A percentile compares a stretch with the other conserved stretches of the same genome.
Evolutionary conservation across 2,113 vertebrate species (phyloP).

Genomic region (Nibea albiflora): DNA sequence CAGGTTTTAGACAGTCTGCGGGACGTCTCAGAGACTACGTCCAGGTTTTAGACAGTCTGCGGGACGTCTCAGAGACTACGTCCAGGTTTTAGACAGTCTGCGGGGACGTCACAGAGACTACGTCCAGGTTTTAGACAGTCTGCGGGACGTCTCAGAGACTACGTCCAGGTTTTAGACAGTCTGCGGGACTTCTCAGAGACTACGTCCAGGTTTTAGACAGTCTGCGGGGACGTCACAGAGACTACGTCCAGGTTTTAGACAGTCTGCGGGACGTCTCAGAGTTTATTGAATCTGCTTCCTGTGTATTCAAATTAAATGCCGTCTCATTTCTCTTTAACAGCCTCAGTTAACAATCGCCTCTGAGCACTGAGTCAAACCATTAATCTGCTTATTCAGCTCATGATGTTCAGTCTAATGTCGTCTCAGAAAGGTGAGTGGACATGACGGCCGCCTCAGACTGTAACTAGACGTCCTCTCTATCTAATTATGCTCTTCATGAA

Average conservation of each 20-base stretch:
- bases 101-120: too few species aligned
- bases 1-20: too few species aligned
- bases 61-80: too few species aligned
- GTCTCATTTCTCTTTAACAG: neutral
- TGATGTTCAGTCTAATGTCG: neutral
- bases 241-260: too few species aligned
- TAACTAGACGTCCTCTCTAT: conserved; percentile 7
- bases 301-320: conserved; percentile 14
- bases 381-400: neutral
- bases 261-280: neutral
- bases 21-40: too few species aligned
- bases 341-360: too few species aligned
- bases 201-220: too few species aligned
- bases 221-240: neutral
- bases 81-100: too few species aligned
- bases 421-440: conserved; percentile 1
- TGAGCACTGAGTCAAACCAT: neutral
- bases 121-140: neutral
- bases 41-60: too few species aligned
- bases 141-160: too few species aligned
- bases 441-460: neutral
- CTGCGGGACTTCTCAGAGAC: too few species aligned
- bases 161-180: too few species aligned
- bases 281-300: neutral
- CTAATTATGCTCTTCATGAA: neutral